Evolutionary conservation across 2,888 invertebrate species (phyloP), one percentile per base, ranked within the genome.

Genomic region (Drosophila nigritarsus): DNA sequence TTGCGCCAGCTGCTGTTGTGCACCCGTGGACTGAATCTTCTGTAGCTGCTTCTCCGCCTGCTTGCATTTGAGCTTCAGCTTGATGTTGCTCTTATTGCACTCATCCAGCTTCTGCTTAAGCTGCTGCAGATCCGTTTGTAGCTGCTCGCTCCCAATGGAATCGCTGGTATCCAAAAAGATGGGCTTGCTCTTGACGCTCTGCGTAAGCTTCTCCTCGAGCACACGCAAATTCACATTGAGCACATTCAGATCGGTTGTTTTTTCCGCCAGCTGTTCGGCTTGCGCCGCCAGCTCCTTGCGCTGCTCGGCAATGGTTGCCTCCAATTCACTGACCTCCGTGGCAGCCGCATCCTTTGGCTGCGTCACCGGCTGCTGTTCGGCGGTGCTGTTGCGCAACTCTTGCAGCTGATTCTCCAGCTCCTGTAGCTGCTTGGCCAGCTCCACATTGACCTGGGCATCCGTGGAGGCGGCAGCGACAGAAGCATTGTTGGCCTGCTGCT

Each of bases 41-140:
- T 95, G 95, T 40, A 96, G 94, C 86, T 96, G 96, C 88, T 96
- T 97, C 86, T 96, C 96, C 88, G 97, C 93, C 90, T 96, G 96
- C 91, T 96, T 97, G 53, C 96, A 92, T 93, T 96, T 97, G 0
- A 91, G 75, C 68, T 91, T 91, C 27, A 92, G 64, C 70, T 91
- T 91, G 8, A 91, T 91, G 86, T 91, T 92, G 29, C 85, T 84
- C 91, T 96, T 96, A 89, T 97, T 97, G 36, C 95, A 94, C 63
- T 95, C 95, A 71, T 97, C 96, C 59, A 97, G 93, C 90, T 96
- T 96, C 80, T 95, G 95, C 70, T 95, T 96, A 5, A 97, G 93
- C 89, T 94, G 94, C 40, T 87, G 87, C 32, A 91, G 80, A 38
- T 92, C 91, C 0, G 94, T 80, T 76, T 84, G 75, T 48, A 87